These are phyloP conservation scores for Huso huso DNA, from an alignment of 2,797 vertebrate genomes.

Conservation along the genomic window DNA sequence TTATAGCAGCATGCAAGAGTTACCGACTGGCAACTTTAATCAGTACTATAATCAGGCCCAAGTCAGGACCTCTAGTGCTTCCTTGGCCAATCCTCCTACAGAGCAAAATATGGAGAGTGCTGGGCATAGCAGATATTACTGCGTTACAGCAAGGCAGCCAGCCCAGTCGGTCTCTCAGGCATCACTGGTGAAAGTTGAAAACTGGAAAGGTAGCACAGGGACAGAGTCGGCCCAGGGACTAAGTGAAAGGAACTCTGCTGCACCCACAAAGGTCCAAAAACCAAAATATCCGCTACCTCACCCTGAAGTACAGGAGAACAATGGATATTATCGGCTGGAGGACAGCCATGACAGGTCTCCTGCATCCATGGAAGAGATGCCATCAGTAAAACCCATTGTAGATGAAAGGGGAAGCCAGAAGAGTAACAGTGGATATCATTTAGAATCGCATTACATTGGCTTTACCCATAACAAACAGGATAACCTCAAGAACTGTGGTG, in stretches of 20 bases:
- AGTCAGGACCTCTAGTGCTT: constrained; percentile 30
- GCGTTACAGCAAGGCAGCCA: constrained; percentile 43
- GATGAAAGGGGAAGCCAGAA: constrained; percentile 32
- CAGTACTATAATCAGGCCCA: constrained; percentile 31
- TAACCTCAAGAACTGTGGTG: constrained; percentile 32
- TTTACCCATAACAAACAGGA: constrained; percentile 33
- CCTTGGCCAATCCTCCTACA: constrained; percentile 16
- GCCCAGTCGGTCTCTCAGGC: constrained; percentile 33
- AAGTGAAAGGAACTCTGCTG: constrained; percentile 36
- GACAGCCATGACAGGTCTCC: constrained; percentile 25
- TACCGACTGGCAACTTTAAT: constrained; percentile 36
- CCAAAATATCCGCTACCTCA: constrained; percentile 38
- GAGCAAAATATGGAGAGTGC: constrained; percentile 36
- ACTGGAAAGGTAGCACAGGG: constrained; percentile 34
- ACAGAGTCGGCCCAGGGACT: constrained; percentile 15
- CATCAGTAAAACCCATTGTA: constrained; percentile 20
- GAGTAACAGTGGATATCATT: constrained; percentile 33
- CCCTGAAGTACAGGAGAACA: constrained; percentile 42
- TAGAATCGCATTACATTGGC: constrained; percentile 30
- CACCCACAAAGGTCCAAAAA: constrained; percentile 29
- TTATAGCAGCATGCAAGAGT: constrained; percentile 58
- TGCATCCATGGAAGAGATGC: constrained; percentile 17
- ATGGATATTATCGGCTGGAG: constrained; percentile 19
- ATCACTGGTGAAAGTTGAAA: constrained; percentile 39
- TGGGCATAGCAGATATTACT: constrained; percentile 50